Evolutionary conservation across 2,888 invertebrate genomes (phyloP), one percentile per base, ranked within the genome.

Genomic region (Synergus itoensis): DNA sequence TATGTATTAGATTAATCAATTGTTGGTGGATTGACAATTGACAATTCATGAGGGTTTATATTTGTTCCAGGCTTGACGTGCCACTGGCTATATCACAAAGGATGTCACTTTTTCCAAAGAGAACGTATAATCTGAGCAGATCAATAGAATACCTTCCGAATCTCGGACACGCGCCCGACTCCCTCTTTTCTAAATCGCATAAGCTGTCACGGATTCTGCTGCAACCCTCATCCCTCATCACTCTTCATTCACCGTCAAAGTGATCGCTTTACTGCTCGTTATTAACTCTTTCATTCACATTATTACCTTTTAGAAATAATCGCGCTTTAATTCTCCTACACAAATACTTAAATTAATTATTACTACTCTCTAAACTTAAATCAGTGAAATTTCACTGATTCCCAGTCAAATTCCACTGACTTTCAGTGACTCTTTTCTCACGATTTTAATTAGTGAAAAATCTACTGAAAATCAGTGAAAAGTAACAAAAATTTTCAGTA

Each of bases 181-280:
- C 73, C 73, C 73, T 73, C 73, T 73, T 69, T 69, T 53, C 73
- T 73, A 73, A 73, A 73, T 73, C 73, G 73, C 53, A 73, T 73
- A 73, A 73, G 73, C 53, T 53, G 73, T 73, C 73, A 73, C 73
- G 73, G n/a, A 69, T 69, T 69, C 69, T 69, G 45, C 48, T 69
- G 69, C 7, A 69, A 28, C 28, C 28, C 28, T 28, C 28, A 28
- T 73, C 73, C 73, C 73, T 53, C 73, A 73, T 73, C 53, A 73
- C 53, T 73, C 73, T 73, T 73, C 53, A 73, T 73, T 73, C 53
- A 36, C 73, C 73, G 73, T 73, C 73, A 73, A 73, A 73, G 36
- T 36, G 36, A 73, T 73, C 48, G 40, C 11, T 73, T 73, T 53
- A 53, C n/a, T 73, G 48, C 73, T 73, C 73, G 73, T 73, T 73